Percentiles rank a stretch among this genome's conserved stretches.
Evolutionary conservation across 1,140 invertebrate species (phyloP).

Genomic region (Aphelenchoides besseyi): DNA sequence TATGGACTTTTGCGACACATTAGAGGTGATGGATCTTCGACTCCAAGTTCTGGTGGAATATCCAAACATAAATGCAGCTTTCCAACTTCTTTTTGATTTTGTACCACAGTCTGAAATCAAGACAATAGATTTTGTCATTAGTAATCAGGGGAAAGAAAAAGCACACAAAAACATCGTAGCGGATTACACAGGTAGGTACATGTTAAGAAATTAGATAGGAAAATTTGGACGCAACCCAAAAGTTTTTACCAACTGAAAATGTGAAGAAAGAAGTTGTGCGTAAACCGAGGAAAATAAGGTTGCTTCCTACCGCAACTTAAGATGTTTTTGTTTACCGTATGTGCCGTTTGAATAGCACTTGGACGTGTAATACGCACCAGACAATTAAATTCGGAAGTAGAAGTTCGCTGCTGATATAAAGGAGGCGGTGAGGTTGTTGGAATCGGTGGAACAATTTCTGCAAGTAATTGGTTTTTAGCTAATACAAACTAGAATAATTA

Average conservation of each 20-base stretch:
- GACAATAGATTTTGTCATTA: neutral
- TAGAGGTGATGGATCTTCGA: constrained; percentile 12
- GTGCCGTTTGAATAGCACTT: neutral
- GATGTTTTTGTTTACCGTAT: neutral
- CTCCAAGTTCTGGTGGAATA: constrained; percentile 29
- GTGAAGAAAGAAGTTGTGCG: neutral
- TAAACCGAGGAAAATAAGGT: neutral
- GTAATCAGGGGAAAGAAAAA: neutral
- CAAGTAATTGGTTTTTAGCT: too few species aligned
- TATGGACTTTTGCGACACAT: constrained; percentile 33
- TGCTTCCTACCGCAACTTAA: neutral
- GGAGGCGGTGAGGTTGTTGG: neutral
- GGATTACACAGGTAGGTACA: neutral
- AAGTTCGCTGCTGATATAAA: neutral
- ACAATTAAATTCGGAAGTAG: constrained; percentile 15
- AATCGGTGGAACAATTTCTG: constrained; percentile 2
- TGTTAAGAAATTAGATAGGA: neutral
- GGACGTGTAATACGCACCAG: constrained; percentile 15
- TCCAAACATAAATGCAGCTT: constrained; percentile 21
- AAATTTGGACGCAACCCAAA: neutral
- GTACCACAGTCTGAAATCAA: constrained; percentile 12
- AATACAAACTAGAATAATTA: neutral
- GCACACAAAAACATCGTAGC: constrained; percentile 9
- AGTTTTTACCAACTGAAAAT: neutral
- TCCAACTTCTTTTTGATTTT: constrained; percentile 17